Conservation (phyloP, 2,888 invertebrate species). For the Smittia aterrima region DNA sequence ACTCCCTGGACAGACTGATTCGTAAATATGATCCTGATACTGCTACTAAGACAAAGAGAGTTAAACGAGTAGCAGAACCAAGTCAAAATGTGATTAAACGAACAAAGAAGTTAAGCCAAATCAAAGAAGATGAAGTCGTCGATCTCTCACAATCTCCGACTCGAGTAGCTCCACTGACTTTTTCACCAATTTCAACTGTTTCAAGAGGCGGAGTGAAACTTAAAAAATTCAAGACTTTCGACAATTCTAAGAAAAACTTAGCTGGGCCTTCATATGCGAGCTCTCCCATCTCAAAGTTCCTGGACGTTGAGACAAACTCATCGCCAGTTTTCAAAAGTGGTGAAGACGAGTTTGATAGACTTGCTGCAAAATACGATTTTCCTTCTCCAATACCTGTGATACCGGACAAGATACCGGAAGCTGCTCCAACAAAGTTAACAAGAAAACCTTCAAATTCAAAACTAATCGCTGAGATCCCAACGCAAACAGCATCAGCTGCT, state of each 20-base stretch:
- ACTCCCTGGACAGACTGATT: slow-evolving; percentile 20
- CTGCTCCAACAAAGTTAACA: not conserved
- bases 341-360: slow-evolving; percentile 33
- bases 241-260: not conserved
- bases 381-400: not conserved
- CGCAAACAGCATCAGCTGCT: not conserved
- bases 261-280: slow-evolving; percentile 33
- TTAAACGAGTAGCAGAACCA: not conserved
- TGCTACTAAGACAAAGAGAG: not conserved
- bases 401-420: not conserved
- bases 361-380: not conserved
- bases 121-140: not conserved
- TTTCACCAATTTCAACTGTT: slow-evolving; percentile 48
- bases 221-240: slow-evolving; percentile 25
- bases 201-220: not conserved
- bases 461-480: not conserved
- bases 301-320: not conserved
- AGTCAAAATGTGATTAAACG: not conserved
- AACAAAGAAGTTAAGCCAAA: not conserved
- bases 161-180: not conserved
- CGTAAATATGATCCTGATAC: slow-evolving; percentile 18
- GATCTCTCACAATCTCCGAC: not conserved
- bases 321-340: not conserved
- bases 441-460: not conserved
- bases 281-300: slow-evolving; percentile 33